Conservation (phyloP, 2,113 vertebrate species). For the Tachysurus vachellii region DNA sequence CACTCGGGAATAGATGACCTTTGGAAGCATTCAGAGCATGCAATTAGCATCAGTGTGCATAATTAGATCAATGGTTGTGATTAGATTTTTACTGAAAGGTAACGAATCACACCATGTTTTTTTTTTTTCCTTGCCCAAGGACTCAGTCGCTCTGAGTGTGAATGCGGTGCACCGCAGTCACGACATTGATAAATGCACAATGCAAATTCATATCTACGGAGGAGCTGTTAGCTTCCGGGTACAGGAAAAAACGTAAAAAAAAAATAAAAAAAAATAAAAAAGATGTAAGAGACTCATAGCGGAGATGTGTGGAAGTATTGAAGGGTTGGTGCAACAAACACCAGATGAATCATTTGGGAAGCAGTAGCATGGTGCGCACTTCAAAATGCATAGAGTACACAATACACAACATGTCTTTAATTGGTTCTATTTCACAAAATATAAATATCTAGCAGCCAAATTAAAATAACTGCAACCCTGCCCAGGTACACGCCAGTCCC, state of each 20-base stretch:
- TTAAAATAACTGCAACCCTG: neutral
- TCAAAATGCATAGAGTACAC: neutral
- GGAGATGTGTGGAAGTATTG: neutral
- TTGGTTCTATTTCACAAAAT: neutral
- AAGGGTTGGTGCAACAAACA: neutral
- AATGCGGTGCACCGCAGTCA: slow-evolving; percentile 24
- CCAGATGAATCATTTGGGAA: neutral
- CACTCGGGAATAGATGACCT: slow-evolving; percentile 37
- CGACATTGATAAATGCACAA: slow-evolving; percentile 48
- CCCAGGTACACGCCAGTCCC: neutral
- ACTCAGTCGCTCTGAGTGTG: slow-evolving; percentile 13
- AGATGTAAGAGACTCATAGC: neutral
- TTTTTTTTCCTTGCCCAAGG: slow-evolving; percentile 19
- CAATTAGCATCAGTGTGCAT: slow-evolving; percentile 44
- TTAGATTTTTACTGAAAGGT: slow-evolving; percentile 45
- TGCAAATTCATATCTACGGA: slow-evolving; percentile 37
- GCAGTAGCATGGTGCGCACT: neutral
- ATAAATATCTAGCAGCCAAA: neutral
- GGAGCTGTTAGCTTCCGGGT: neutral
- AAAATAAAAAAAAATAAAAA: too few species aligned
- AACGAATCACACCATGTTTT: slow-evolving; percentile 38
- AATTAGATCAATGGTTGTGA: slow-evolving; percentile 53
- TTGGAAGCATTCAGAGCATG: slow-evolving; percentile 35
- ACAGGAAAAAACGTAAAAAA: too few species aligned
- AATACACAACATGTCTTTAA: neutral